A percentile compares a stretch with the other conserved stretches of the same genome.
phyloP scores from a whole-genome alignment of 2,888 invertebrate species.

The Ennomos quercinarius region DNA sequence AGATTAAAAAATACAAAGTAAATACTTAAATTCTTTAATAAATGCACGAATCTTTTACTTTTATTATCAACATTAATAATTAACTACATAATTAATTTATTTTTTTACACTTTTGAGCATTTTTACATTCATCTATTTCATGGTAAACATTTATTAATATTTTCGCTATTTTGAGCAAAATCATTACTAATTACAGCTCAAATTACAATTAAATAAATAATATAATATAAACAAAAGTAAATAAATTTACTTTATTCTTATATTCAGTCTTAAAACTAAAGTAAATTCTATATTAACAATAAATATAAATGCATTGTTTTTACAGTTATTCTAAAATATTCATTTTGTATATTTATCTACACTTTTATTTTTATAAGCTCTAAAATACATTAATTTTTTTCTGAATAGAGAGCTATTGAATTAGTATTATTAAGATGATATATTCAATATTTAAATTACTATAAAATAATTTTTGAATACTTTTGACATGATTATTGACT shows the following conservation, averaged over 20 bases:
- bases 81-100: slow-evolving; percentile 39
- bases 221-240: slow-evolving; percentile 23
- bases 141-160: slow-evolving; percentile 35
- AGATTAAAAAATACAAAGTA: slow-evolving; percentile 31
- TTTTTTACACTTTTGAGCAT: slow-evolving; percentile 49
- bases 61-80: slow-evolving; percentile 58
- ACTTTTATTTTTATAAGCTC: slow-evolving; percentile 26
- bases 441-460: no score
- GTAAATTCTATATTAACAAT: slow-evolving; percentile 58
- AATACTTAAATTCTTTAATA: slow-evolving; percentile 67
- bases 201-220: slow-evolving; percentile 22
- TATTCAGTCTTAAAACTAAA: slow-evolving; percentile 63
- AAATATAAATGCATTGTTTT: slow-evolving; percentile 74
- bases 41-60: slow-evolving; percentile 67
- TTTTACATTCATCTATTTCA: slow-evolving; percentile 29
- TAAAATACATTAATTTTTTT: slow-evolving; percentile 16
- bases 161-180: slow-evolving; percentile 23
- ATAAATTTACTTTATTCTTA: slow-evolving; percentile 40
- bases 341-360: slow-evolving; percentile 46
- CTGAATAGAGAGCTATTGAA: slow-evolving; percentile 36
- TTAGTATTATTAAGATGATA: no score
- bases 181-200: slow-evolving; percentile 11
- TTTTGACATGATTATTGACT: no score
- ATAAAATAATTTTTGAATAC: no score
- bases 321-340: slow-evolving; percentile 59